Evolutionary conservation across 64 coral and sea anemone genomes (phyloP), one percentile per base, ranked within the genome.

Genomic region (Pocillopora verrucosa): DNA sequence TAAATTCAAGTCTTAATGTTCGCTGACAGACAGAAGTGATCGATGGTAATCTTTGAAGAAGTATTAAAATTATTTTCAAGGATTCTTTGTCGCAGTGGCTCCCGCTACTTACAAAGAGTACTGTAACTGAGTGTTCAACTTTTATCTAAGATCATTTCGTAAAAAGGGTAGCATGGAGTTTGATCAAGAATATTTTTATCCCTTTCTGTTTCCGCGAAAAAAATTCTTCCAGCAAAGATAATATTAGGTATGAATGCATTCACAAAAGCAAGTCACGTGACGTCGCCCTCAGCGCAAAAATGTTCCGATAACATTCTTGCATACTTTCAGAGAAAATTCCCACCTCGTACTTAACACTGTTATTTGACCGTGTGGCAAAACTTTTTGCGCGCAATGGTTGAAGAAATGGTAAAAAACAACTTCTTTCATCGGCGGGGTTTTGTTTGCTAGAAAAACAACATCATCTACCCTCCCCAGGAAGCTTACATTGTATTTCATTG

Each of bases 321-420:
- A 83, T 85, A 72, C 65, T 85, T 85, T 72, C 38, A 4, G 13
- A 12, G 82, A 72, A 85, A 72, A 85, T 85, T 72, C 63, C 72
- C 63, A n/a, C 82, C 30, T 13, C 19, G 19, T 19, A 11, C 26
- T 56, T n/a, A 60, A 64, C 10, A 41, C 12, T 17, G 24, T 13
- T 41, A 51, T 67, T 19, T 37, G n/a, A 13, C 19, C 59, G 34
- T 1, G 2, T 82, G 20, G n/a, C 67, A 20, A 11, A 20, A 20
- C 25, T 10, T 70, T 30, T 10, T 24, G 11, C 67, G 67, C 67
- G n/a, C 22, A 70, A 13, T 63, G 61, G 2, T 63, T 63, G 25
- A 11, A 0, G 67, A 7, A 6, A 26, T 11, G 25, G 61, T 15
- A 2, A 9, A 9, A 70, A 24, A 70, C n/a, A 9, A 24, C 20